Evolutionary conservation across 1,140 invertebrate genomes (phyloP), one percentile per base, ranked within the genome.

Genomic region (Drosophila obscura): DNA sequence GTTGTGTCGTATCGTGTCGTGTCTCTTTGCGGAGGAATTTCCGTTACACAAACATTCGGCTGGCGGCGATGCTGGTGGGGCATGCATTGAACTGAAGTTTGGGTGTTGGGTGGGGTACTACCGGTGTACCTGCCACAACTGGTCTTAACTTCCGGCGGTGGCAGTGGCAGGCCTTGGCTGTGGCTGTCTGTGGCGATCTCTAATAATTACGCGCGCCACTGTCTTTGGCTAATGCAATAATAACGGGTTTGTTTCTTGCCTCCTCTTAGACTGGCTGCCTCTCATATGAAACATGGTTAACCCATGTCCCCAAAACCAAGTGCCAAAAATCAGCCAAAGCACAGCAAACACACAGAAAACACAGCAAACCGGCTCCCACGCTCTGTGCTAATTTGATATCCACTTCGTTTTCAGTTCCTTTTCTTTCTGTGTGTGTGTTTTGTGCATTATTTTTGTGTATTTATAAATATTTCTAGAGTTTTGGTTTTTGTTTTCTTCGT

Each of bases 361-460:
- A 43, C 57, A n/a, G 51, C 75, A 76, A 87, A 88, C 83, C 71
- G 79, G 82, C 83, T 87, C 83, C 83, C 83, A 87, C 83, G 83
- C 83, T 88, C 66, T 88, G 83, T 88, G 83, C 83, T 87, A 88
- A 87, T 87, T 87, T 88, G 73, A 87, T 81, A 83, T 87, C 72
- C 79, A 87, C 79, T 87, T 87, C 63, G 78, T 69, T 75, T 77
- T 61, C 49, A 22, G n/a, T 71, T 44, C 55, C 51, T 51, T 59
- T 7, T 43, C 11, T 43, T 50, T 44, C 56, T 52, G n/a, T 59
- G 22, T 52, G 11, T 57, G 44, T n/a, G 28, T 57, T 50, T 58
- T 58, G 24, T 49, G 53, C 46, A 57, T 28, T 50, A 26, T 67
- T 28, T 62, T 64, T 68, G 51, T 87, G 81, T 87, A 87, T 87